Evolutionary conservation across 1,140 invertebrate genomes (phyloP), one percentile per base, ranked within the genome.

Genomic region (Atta colombica): DNA sequence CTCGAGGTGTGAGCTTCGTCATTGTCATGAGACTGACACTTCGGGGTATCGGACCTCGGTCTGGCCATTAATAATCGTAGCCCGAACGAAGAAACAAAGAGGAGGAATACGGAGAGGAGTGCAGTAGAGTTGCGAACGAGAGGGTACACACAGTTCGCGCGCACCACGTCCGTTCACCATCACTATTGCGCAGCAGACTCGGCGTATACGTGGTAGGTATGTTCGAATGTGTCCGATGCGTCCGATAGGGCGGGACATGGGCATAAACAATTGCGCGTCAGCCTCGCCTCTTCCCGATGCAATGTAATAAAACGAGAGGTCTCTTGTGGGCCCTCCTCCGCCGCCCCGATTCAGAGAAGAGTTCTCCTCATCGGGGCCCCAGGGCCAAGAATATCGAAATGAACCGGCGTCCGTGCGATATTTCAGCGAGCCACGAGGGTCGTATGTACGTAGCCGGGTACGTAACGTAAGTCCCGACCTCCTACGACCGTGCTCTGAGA

Each of bases 231-330:
- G 91, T 93, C 88, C 93, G 94, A 94, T 94, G 92, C 91, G 93
- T 94, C 90, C 92, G 93, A 94, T 95, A 94, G 94, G 93, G 93
- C 94, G 94, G 94, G 93, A 94, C 94, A 94, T 92, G 93, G 77
- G 92, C 94, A 95, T 95, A 95, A 95, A 95, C 94, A 94, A 95
- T 95, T 94, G 94, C 90, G 92, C 92, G 89, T 90, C 90, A 91
- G 93, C 94, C 94, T 95, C 94, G 94, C 94, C 94, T 94, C 94
- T 92, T 93, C 84, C 90, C 92, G 92, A 93, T 94, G 91, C 87
- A 85, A 91, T 90, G 87, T 91, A 94, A 94, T 92, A 94, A 94
- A 94, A 94, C 90, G 91, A 93, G 89, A 90, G 89, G 84, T 77
- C 86, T 85, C 80, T 81, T 81, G 87, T 69, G 87, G 88, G 87